Percentiles rank a stretch among this genome's conserved stretches.
Conservation (phyloP, 2,113 vertebrate species). For the Prolemur simus region DNA sequence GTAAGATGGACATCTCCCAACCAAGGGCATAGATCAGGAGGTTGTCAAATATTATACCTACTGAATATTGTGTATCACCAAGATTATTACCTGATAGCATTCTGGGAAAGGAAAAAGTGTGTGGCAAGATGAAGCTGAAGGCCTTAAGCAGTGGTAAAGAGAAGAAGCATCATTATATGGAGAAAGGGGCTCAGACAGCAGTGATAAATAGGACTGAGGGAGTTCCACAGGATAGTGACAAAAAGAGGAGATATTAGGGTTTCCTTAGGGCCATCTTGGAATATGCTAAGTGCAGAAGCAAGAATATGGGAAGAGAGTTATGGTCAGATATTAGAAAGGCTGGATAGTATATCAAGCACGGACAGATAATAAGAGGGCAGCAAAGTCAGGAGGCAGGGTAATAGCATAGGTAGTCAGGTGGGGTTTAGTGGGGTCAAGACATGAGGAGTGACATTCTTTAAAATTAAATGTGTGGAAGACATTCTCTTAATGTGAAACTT, state of each 20-base stretch:
- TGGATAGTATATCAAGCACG: not conserved
- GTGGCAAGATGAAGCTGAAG: not conserved
- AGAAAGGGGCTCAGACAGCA: not conserved
- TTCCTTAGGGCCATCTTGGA: not conserved
- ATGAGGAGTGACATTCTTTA: not conserved
- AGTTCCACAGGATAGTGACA: no score
- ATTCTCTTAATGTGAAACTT: not conserved
- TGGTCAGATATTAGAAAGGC: not conserved
- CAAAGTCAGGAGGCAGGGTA: not conserved
- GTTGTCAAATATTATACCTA: not conserved
- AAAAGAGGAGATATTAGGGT: not conserved
- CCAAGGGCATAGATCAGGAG: not conserved
- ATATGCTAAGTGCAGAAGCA: not conserved
- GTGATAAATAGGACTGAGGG: not conserved
- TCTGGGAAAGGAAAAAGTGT: not conserved
- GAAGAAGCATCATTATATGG: not conserved
- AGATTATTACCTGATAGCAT: not conserved
- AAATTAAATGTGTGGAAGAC: not conserved
- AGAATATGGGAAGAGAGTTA: not conserved
- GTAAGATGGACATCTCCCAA: not conserved
- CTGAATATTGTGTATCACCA: not conserved
- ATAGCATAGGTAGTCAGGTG: not conserved
- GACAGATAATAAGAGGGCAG: not conserved
- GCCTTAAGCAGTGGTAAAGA: not conserved
- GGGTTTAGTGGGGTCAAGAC: not conserved